A percentile compares a stretch with the other conserved stretches of the same genome.
phyloP scores from a whole-genome alignment of 2,888 invertebrate species.

The Tetanocera ferruginea region DNA sequence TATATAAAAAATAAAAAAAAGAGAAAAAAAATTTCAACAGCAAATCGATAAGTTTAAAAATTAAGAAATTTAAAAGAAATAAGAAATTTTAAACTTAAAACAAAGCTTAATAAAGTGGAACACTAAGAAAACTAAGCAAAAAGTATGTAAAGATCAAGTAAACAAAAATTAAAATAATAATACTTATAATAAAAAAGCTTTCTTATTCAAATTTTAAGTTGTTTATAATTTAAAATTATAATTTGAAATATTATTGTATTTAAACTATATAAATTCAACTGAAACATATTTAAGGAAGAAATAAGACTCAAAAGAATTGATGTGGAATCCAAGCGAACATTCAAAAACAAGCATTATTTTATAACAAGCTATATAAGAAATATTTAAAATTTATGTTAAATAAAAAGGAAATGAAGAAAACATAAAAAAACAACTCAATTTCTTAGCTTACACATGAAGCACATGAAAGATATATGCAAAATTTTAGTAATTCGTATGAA shows the following conservation, averaged over 20 bases:
- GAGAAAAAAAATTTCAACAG: background rate
- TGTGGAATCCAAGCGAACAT: background rate
- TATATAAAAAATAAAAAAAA: background rate
- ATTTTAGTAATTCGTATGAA: background rate
- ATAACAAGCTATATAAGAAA: background rate
- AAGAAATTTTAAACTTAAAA: background rate
- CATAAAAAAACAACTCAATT: background rate
- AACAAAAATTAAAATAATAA: slow-evolving; percentile 42
- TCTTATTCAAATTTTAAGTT: slow-evolving; percentile 42
- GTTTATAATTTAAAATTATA: slow-evolving; percentile 31
- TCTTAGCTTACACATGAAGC: background rate
- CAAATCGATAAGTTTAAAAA: background rate
- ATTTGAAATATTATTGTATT: background rate
- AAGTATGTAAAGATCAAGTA: slow-evolving; percentile 42
- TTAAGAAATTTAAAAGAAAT: background rate
- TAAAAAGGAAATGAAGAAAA: background rate
- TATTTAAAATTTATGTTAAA: background rate
- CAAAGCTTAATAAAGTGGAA: slow-evolving; percentile 2
- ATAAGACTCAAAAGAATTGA: slow-evolving; percentile 22
- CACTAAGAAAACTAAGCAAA: slow-evolving; percentile 40
- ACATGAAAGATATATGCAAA: background rate
- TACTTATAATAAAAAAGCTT: slow-evolving; percentile 32
- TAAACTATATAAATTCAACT: slow-evolving; percentile 7
- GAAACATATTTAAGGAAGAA: slow-evolving; percentile 5
- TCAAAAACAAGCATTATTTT: background rate